Base-by-base conservation (phyloP, 92 coral and sea anemone genomes). In the Siderastrea radians region DNA sequence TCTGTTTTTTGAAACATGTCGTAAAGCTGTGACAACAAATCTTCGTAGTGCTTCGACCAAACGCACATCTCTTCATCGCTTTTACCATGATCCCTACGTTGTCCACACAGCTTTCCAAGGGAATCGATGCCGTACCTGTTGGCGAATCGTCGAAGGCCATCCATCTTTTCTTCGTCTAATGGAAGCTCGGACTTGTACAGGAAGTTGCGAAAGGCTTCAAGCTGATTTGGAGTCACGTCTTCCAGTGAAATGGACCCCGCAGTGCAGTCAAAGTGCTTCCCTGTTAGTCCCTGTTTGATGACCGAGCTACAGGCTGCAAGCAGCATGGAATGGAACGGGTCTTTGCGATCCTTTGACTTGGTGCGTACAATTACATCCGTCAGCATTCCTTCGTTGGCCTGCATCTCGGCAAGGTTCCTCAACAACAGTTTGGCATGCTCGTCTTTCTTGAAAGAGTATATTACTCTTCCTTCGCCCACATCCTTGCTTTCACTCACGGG, bases 291-390 rank as follows among this genome's bases (percentile, higher is more conserved):
- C 43, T 68, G 83, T 63, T 79, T 61, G 2, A 87, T 50, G 13
- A 48, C n/a, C 6, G 83, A 54, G 26, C 96, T 90, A 59, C 77
- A 87, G 9, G 94, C 90, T 57, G 96, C 92, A 52, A 93, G 84
- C 10, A 93, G 78, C 53, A 72, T 84, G 50, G 82, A 72, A 74
- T 93, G 94, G 65, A 93, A 79, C 11, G 64, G 57, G 11, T 69
- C 80, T 3, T 72, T 80, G 71, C 60, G 82, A 47, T 59, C 61
- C 16, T 77, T 77, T 16, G 72, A 61, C 7, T 79, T 77, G 73
- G 91, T 82, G 62, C 49, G 63, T 16, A 93, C 72, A 5, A 15
- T 61, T 8, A 90, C 60, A 54, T 93, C 92, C 2, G 92, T 78
- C 70, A 83, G 61, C n/a, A 75, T 52, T 49, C 85, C 91, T 63